Conservation (phyloP, 2,888 invertebrate species). For the Limnephilus marmoratus region DNA sequence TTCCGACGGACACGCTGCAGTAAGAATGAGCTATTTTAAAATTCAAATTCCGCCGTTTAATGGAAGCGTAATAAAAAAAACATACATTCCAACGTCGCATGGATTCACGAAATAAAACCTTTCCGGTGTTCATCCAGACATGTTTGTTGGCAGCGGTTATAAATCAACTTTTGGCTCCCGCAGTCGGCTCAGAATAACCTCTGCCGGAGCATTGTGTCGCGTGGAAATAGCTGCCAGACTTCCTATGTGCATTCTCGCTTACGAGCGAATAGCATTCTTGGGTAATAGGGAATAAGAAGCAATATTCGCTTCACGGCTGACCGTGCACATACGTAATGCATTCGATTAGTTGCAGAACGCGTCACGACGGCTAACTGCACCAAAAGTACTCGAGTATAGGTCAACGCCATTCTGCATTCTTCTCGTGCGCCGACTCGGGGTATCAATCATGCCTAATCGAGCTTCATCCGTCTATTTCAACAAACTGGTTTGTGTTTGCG, state of each 20-base stretch:
- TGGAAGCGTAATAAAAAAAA: constrained; percentile 33
- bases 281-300: not conserved
- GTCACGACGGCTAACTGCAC: constrained; percentile 33
- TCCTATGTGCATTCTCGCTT: constrained; percentile 28
- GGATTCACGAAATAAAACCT: constrained; percentile 40
- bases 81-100: constrained; percentile 27
- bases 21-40: constrained; percentile 11
- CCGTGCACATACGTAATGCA: not conserved
- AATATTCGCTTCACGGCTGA: not conserved
- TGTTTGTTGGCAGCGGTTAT: constrained; percentile 26
- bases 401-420: constrained; percentile 48
- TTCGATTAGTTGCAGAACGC: not conserved
- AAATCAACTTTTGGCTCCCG: constrained; percentile 47
- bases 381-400: constrained; percentile 6
- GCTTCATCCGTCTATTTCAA: not conserved
- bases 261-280: constrained; percentile 35
- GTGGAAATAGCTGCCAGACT: constrained; percentile 39
- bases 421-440: not conserved
- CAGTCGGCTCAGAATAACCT: constrained; percentile 36
- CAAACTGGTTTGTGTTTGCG: not conserved
- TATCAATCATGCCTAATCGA: constrained; percentile 20
- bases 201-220: constrained; percentile 35
- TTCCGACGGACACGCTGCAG: constrained; percentile 16
- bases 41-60: constrained; percentile 26
- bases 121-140: constrained; percentile 37